Conservation (phyloP, 2,888 invertebrate genomes). For the Agrilus biguttatus region DNA sequence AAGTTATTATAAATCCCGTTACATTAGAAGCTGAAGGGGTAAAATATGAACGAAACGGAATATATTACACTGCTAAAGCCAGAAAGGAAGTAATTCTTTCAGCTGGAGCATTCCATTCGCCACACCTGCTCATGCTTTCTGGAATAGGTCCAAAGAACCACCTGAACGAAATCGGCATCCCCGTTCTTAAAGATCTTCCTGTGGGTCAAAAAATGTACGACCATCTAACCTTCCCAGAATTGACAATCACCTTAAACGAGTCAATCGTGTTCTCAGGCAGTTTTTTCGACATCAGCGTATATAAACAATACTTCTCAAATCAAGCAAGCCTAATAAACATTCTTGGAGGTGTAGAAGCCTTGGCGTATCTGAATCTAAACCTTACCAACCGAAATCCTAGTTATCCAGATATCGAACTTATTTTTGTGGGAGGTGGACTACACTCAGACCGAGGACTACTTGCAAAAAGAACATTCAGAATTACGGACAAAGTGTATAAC, state of each 20-base stretch:
- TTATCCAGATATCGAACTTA: constrained; percentile 56
- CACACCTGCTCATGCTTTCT: constrained; percentile 80
- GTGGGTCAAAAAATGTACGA: constrained; percentile 54
- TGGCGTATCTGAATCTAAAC: constrained; percentile 44
- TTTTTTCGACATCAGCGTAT: no score
- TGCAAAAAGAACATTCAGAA: constrained; percentile 34
- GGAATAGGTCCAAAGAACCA: constrained; percentile 55
- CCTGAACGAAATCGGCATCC: constrained; percentile 38
- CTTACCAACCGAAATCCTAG: constrained; percentile 35
- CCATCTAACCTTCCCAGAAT: constrained; percentile 40
- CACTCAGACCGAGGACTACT: constrained; percentile 19
- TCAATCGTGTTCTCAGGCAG: constrained; percentile 17
- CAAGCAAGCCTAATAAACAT: constrained; percentile 35
- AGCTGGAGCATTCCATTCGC: constrained; percentile 77
- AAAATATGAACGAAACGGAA: constrained; percentile 41
- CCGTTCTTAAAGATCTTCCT: constrained; percentile 46
- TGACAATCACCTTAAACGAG: constrained; percentile 30
- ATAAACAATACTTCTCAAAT: no score
- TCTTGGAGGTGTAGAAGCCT: constrained; percentile 41
- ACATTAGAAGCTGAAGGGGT: constrained; percentile 55
- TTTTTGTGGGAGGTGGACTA: constrained; percentile 42
- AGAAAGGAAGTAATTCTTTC: constrained; percentile 71
- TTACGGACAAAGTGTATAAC: constrained; percentile 40
- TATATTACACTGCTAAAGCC: constrained; percentile 34
- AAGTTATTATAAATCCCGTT: constrained; percentile 46